Evolutionary conservation across 1,140 invertebrate species (phyloP).

Genomic region (Wiebesia pumilae): DNA sequence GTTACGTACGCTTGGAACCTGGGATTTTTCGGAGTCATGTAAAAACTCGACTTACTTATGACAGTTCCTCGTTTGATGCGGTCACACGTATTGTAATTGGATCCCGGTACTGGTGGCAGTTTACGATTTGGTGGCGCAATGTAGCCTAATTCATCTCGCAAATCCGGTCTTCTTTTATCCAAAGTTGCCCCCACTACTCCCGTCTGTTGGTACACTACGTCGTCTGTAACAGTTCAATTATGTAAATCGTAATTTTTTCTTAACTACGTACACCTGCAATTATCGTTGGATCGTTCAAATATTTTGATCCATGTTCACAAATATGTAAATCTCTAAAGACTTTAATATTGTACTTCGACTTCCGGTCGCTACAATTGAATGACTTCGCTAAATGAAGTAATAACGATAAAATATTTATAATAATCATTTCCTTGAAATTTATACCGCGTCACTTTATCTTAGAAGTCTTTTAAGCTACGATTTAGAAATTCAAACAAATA

Average conservation of each 20-base stretch:
- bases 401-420: too few relatives aligned
- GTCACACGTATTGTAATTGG: constrained; percentile 94
- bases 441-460: too few relatives aligned
- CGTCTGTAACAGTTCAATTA: constrained; percentile 78
- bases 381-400: too few relatives aligned
- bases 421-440: too few relatives aligned
- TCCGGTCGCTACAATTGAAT: too few relatives aligned
- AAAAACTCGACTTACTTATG: constrained; percentile 83
- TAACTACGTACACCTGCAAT: too few relatives aligned
- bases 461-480: too few relatives aligned
- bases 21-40: constrained; percentile 1
- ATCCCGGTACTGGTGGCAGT: constrained; percentile 91
- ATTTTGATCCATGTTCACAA: too few relatives aligned
- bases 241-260: neutral
- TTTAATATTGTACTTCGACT: neutral
- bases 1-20: constrained; percentile 41
- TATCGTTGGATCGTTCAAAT: too few relatives aligned
- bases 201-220: constrained; percentile 91
- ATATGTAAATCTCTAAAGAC: neutral
- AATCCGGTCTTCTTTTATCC: constrained; percentile 88
- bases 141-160: constrained; percentile 92
- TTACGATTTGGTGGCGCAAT: constrained; percentile 94
- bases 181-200: constrained; percentile 84
- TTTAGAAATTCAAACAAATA: too few relatives aligned
- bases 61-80: constrained; percentile 93